These are phyloP conservation scores for Hypsopygia costalis DNA, from an alignment of 2,888 invertebrate genomes.

Conservation along the genomic window DNA sequence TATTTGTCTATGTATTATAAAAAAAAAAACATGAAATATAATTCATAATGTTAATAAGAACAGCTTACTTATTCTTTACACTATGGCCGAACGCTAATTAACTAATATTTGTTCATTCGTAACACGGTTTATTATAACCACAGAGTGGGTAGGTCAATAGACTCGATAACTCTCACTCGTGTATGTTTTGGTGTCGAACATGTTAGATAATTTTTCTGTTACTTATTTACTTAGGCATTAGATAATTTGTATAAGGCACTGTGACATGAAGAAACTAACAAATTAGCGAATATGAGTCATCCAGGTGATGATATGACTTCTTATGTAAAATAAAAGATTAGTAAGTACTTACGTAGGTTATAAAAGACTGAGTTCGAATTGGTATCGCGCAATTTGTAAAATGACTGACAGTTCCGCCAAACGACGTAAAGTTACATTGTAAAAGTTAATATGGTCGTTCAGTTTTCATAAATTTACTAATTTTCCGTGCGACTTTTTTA, in stretches of 20 bases:
- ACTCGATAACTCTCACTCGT: conserved; percentile 16
- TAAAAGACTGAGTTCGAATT: no score
- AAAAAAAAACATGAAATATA: no score
- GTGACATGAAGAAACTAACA: not conserved
- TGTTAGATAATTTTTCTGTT: conserved; percentile 4
- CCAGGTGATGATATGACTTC: no score
- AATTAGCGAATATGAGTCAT: not conserved
- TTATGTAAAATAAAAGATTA: no score
- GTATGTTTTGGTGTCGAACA: not conserved
- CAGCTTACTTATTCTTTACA: not conserved
- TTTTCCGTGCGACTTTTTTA: no score
- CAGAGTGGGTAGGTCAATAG: conserved; percentile 9
- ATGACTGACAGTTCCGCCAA: no score
- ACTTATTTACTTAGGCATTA: conserved; percentile 4
- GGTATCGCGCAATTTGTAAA: no score
- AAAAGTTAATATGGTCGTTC: no score
- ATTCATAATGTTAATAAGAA: not conserved
- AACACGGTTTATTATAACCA: conserved; percentile 1
- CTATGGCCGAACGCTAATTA: not conserved
- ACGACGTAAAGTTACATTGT: no score
- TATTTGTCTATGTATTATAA: no score
- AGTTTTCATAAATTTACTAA: no score
- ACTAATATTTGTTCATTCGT: conserved; percentile 6
- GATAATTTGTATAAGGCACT: conserved; percentile 1
- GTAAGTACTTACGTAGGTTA: no score